Percentiles rank a stretch among this genome's conserved stretches.
Conservation (phyloP, 2,113 vertebrate genomes). For the Siphamia tubifer region DNA sequence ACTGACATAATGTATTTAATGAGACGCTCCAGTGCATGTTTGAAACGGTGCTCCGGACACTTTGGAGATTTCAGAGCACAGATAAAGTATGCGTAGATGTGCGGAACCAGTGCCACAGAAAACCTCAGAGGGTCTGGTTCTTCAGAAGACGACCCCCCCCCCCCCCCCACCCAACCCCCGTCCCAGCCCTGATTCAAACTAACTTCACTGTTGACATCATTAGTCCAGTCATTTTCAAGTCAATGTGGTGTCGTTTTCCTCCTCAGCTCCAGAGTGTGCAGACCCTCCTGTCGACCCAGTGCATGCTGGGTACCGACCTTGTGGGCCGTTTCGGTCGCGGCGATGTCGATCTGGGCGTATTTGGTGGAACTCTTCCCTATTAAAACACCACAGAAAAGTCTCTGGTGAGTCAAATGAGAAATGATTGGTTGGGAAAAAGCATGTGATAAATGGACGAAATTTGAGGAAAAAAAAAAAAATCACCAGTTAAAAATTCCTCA, state of each 20-base stretch:
- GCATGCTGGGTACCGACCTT: conserved; percentile 87
- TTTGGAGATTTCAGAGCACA: background rate
- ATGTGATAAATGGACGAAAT: too few species aligned
- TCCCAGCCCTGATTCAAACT: background rate
- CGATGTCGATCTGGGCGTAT: conserved; percentile 90
- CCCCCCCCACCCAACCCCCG: too few species aligned
- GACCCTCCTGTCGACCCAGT: conserved; percentile 84
- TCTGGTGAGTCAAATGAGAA: background rate
- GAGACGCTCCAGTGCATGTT: conserved; percentile 6
- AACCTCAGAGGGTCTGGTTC: background rate
- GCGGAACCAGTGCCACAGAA: background rate
- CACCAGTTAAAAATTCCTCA: too few species aligned
- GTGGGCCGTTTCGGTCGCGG: conserved; percentile 87
- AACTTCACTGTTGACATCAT: background rate
- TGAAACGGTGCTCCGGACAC: conserved; percentile 19
- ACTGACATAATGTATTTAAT: conserved; percentile 40
- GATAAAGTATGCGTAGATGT: background rate
- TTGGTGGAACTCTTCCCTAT: conserved; percentile 82
- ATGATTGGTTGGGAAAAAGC: too few species aligned
- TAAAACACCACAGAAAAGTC: conserved; percentile 1
- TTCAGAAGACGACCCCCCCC: background rate
- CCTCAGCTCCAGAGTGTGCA: conserved; percentile 85
- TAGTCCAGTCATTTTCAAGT: conserved; percentile 35
- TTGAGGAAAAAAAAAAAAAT: too few species aligned
- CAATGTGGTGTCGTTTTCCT: conserved; percentile 79